Evolutionary conservation across 35 echinoderm and acorn worm species (phyloP).

Genomic region (Lytechinus variegatus): DNA sequence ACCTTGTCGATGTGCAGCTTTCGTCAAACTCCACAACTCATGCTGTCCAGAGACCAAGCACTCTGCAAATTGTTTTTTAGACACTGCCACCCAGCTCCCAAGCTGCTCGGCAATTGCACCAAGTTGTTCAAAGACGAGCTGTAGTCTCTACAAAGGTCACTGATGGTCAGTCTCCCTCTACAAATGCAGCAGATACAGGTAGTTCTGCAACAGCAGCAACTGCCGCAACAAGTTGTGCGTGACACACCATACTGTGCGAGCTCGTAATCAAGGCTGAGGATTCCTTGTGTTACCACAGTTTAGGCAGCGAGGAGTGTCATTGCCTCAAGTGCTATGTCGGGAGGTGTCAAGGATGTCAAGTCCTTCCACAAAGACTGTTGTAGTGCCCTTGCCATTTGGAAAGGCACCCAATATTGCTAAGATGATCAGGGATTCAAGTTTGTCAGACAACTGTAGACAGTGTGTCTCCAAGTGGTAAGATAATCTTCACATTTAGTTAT

Average conservation of each 20-base stretch:
- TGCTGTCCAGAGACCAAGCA: conserved; percentile 13
- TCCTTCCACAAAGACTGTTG: background rate
- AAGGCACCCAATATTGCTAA: no score
- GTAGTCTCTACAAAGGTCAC: conserved; percentile 47
- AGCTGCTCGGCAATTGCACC: conserved; percentile 47
- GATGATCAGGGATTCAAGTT: no score
- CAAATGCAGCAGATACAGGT: conserved; percentile 47
- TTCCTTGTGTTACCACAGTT: background rate
- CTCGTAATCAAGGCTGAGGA: background rate
- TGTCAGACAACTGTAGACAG: no score
- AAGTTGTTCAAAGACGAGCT: conserved; percentile 51
- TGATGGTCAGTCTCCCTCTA: conserved; percentile 9
- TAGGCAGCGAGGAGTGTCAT: background rate
- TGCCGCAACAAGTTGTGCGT: conserved; percentile 39
- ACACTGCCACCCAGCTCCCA: conserved; percentile 58
- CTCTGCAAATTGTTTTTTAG: conserved; percentile 42
- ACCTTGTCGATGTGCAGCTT: background rate
- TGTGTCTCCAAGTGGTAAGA: no score
- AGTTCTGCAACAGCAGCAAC: conserved; percentile 54
- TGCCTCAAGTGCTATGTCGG: background rate
- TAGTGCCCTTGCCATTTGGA: no score
- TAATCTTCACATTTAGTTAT: no score
- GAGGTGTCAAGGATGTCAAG: background rate
- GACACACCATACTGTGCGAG: background rate
- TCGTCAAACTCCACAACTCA: background rate